Base-by-base conservation (phyloP, 2,888 invertebrate genomes). In the Cosmopolites sordidus region DNA sequence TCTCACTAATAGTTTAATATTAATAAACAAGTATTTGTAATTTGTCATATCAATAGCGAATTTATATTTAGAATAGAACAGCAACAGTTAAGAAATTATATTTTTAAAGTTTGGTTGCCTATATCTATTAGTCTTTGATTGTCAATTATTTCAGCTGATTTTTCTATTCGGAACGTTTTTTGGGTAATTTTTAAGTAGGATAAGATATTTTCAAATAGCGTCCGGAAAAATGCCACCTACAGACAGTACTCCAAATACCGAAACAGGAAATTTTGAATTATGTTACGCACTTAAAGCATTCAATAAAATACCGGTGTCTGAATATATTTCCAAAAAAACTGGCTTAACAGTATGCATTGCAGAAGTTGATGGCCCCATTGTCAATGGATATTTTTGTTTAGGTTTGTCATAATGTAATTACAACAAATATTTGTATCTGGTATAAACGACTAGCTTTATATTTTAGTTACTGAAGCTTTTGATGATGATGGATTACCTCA, bases 401-500 rank as follows among this genome's bases (percentile, higher is more conserved):
- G 92, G 93, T 93, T 78, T 75, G 33, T 33, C 4, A 5, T 33
- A 33, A 12, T 12, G 11, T 33, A 9, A n/a, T 33, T 33, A 33
- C 3, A 33, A 33, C n/a, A 6, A 33, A 33, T 12, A 11, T 33
- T 33, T 3, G 3, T 33, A 33, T 33, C 3, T 33, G 33, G 8
- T 9, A 6, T 33, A n/a, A n/a, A n/a, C n/a, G n/a, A n/a, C n/a
- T n/a, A n/a, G n/a, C n/a, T n/a, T 12, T 22, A 15, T 47, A 2
- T 47, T 52, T 46, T 40, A 93, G 93, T 89, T 6, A 95, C 95
- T 3, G 92, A 94, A 77, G 89, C 93, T 1, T 83, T 87, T 66
- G 91, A 92, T 70, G 91, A 94, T 73, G 93, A 94, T 76, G 95
- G 95, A 1, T 73, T 95, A 49, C 94, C 95, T 0, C 94, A 95